Conservation (phyloP, 2,888 invertebrate genomes). For the Sinodicranocentrus sp. region DNA sequence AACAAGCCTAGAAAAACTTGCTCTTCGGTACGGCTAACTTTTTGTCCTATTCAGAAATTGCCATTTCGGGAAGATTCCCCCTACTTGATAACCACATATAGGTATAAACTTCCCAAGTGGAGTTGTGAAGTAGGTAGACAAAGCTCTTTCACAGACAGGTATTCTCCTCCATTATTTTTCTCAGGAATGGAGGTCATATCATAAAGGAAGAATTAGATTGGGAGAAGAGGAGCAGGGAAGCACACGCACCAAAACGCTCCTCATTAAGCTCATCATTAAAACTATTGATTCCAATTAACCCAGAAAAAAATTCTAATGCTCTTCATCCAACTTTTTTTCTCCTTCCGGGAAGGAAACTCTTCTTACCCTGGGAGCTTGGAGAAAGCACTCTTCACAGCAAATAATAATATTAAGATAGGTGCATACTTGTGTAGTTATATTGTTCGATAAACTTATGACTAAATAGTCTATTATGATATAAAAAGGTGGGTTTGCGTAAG, state of each 20-base stretch:
- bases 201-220: slow-evolving; percentile 48
- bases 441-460: too few species aligned
- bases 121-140: neutral
- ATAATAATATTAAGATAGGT: too few species aligned
- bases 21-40: neutral
- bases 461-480: too few species aligned
- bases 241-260: slow-evolving; percentile 63
- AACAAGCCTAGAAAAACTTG: neutral
- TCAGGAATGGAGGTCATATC: slow-evolving; percentile 28
- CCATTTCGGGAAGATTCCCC: neutral
- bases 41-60: neutral
- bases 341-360: too few species aligned
- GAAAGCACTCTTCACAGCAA: too few species aligned
- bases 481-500: too few species aligned
- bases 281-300: slow-evolving; percentile 76
- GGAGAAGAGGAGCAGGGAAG: slow-evolving; percentile 27
- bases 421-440: too few species aligned
- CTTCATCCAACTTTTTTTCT: neutral
- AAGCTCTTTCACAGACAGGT: slow-evolving; percentile 17
- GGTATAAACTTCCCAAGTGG: too few species aligned
- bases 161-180: slow-evolving; percentile 24
- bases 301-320: slow-evolving; percentile 39
- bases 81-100: neutral
- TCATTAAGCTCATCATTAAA: slow-evolving; percentile 76
- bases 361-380: too few species aligned